These are phyloP conservation scores for Trididemnum nubilum DNA, from an alignment of 23 tunicate species.

Conservation along the genomic window DNA sequence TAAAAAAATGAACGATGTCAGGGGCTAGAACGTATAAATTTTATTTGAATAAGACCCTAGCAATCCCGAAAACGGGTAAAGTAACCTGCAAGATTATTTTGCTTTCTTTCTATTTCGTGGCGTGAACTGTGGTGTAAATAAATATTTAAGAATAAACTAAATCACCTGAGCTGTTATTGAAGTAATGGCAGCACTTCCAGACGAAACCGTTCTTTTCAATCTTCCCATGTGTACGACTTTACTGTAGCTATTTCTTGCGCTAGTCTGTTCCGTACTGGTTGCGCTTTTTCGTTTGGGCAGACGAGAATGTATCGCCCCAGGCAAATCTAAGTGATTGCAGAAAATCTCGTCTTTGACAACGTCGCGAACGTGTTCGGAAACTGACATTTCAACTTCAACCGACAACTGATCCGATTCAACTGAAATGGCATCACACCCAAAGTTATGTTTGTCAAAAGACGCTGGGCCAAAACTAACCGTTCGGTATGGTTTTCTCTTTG, in stretches of 20 bases:
- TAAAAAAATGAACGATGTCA: too few relatives aligned
- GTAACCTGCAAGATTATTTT: too few relatives aligned
- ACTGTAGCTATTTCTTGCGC: not conserved
- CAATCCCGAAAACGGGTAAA: too few relatives aligned
- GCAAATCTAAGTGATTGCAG: not conserved
- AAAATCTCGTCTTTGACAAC: too few relatives aligned
- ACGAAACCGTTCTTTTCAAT: constrained; percentile 12
- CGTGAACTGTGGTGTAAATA: too few relatives aligned
- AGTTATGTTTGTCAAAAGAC: not conserved
- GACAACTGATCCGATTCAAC: too few relatives aligned
- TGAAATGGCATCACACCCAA: not conserved
- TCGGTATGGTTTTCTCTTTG: not conserved
- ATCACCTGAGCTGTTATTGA: constrained; percentile 15
- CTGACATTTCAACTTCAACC: not conserved
- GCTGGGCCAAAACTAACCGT: constrained; percentile 35
- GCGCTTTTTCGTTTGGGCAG: not conserved
- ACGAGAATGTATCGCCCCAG: not conserved
- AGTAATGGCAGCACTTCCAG: constrained; percentile 1
- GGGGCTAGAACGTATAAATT: too few relatives aligned
- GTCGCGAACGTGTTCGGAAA: not conserved
- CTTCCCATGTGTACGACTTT: not conserved
- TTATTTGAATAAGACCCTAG: too few relatives aligned
- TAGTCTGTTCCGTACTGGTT: not conserved
- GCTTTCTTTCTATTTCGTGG: too few relatives aligned
- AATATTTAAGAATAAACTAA: too few relatives aligned